Base-by-base conservation (phyloP, 2,888 invertebrate genomes). In the Aelia acuminata region DNA sequence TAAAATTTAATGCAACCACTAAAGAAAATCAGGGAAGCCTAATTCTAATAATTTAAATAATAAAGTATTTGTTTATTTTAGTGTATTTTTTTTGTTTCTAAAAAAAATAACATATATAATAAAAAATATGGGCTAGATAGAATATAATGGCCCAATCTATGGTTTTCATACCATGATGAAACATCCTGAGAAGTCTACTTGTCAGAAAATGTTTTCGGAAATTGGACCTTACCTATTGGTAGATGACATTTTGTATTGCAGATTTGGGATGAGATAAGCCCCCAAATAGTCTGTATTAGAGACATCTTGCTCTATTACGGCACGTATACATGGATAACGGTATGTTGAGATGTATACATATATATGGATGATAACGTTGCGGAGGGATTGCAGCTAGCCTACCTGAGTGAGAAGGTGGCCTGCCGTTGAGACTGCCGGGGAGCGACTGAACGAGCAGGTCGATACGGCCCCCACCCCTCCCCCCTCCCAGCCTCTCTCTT, bases 331-430 rank as follows among this genome's bases (percentile, higher is more conserved):
- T n/a, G n/a, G n/a, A n/a, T n/a, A n/a, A n/a, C n/a, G n/a, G n/a
- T n/a, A n/a, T n/a, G n/a, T n/a, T n/a, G 5, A 31, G 11, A 31
- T 10, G 15, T 31, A 31, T 63, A 63, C 31, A 63, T 3, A 20
- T 4, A 53, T 10, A 53, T n/a, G 2, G 4, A 20, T n/a, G 13
- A 26, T 57, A 57, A n/a, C 7, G 85, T 85, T 53, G 50, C 85
- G 85, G 85, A n/a, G 43, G 85, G 43, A 85, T 85, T 85, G 85
- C 85, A 85, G 85, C 53, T 80, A 80, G 85, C 53, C 50, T 85
- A 85, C 85, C 85, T 85, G 85, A 85, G 85, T 85, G 85, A 53
- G 85, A 85, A 85, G 85, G 85, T 85, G 50, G 84, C 53, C 50
- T 22, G 53, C n/a, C 53, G 85, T 53, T 39, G 57, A 53, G 53